Conservation (phyloP, 2,113 vertebrate species). For the Hypanus sabinus region DNA sequence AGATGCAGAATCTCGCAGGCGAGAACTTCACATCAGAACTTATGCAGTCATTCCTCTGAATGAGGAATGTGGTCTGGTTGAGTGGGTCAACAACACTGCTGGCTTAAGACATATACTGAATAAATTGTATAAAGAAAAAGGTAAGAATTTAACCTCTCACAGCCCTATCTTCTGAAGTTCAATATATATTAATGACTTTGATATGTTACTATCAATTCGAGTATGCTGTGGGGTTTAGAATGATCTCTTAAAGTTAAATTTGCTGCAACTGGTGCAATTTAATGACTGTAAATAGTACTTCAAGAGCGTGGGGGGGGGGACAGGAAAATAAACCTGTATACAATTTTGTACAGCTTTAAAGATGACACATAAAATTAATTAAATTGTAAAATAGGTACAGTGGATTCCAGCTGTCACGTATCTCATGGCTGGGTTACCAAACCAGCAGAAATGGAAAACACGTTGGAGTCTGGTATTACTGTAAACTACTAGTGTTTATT, state of each 20-base stretch:
- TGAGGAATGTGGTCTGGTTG: slow-evolving; percentile 93
- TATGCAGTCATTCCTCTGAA: slow-evolving; percentile 95
- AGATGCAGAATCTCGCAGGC: slow-evolving; percentile 85
- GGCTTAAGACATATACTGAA: slow-evolving; percentile 88
- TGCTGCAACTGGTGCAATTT: background rate
- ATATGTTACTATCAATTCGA: background rate
- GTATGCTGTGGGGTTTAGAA: background rate
- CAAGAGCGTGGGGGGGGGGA: no score
- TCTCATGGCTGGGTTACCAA: no score
- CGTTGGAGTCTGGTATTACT: no score
- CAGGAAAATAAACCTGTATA: no score
- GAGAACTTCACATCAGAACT: slow-evolving; percentile 89
- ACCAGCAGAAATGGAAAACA: no score
- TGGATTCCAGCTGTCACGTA: no score
- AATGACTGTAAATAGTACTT: background rate
- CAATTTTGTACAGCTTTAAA: no score
- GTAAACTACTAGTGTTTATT: no score
- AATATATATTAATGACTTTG: background rate
- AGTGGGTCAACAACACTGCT: slow-evolving; percentile 95
- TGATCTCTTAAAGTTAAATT: background rate
- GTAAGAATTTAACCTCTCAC: slow-evolving; percentile 50
- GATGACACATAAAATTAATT: no score
- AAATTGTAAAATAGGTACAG: no score
- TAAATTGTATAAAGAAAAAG: slow-evolving; percentile 93
- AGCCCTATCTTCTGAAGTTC: no score